Evolutionary conservation across 2,113 vertebrate genomes (phyloP).

Genomic region (Antechinus stuartii): DNA sequence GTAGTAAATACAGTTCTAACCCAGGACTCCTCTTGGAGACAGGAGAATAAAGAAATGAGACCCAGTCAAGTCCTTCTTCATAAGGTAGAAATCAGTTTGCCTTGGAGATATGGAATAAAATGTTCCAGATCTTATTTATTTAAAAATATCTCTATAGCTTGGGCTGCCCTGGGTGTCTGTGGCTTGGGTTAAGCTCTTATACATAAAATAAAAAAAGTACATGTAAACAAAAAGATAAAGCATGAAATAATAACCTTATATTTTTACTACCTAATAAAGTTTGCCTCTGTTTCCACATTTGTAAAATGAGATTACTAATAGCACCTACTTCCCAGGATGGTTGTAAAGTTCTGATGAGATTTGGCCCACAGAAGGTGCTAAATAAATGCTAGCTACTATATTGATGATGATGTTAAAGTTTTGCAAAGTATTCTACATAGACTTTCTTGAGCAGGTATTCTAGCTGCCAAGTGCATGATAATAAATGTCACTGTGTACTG

Average conservation of each 20-base stretch:
- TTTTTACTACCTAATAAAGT: neutral
- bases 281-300: neutral
- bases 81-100: neutral
- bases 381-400: neutral
- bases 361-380: neutral
- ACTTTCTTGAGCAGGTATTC: neutral
- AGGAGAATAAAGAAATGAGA: neutral
- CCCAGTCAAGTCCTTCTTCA: neutral
- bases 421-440: neutral
- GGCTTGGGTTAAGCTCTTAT: neutral
- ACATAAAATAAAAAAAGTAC: neutral
- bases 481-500: neutral
- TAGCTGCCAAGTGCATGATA: neutral
- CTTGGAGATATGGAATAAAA: neutral
- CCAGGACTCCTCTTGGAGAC: neutral
- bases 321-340: neutral
- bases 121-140: neutral
- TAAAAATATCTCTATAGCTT: neutral
- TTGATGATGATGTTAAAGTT: neutral
- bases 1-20: neutral
- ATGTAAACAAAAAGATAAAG: neutral
- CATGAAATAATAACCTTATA: neutral
- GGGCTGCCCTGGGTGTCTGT: neutral
- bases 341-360: neutral
- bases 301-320: neutral